A percentile compares a stretch with the other conserved stretches of the same genome.
phyloP scores from a whole-genome alignment of 2,797 vertebrate species.

The Gouania willdenowi region DNA sequence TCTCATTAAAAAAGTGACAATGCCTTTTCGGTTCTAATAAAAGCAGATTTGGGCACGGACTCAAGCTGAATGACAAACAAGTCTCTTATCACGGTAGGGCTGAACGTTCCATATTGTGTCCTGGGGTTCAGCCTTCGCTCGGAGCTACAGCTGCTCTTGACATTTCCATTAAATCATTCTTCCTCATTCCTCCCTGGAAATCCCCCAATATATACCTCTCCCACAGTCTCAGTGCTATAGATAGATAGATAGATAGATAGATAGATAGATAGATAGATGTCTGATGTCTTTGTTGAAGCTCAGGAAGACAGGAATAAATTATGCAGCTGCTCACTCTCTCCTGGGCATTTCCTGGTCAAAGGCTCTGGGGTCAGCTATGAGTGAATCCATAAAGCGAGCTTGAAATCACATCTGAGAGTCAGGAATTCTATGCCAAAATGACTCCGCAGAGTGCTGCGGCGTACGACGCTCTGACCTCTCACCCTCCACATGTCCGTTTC shows the following conservation, averaged over 20 bases:
- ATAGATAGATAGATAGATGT: too few relatives aligned
- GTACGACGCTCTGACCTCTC: conserved; percentile 39
- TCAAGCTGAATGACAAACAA: conserved; percentile 64
- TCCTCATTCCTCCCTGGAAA: too few relatives aligned
- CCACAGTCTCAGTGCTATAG: conserved; percentile 7
- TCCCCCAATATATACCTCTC: conserved; percentile 14
- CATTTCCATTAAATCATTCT: conserved; percentile 67
- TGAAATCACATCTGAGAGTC: conserved; percentile 55
- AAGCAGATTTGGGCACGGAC: conserved; percentile 46
- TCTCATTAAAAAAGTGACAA: conserved; percentile 69
- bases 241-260: neutral
- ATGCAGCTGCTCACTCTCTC: neutral
- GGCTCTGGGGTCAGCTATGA: conserved; percentile 36
- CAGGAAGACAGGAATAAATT: neutral
- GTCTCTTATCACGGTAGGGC: conserved; percentile 38
- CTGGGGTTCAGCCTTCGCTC: conserved; percentile 52
- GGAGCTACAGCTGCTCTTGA: conserved; percentile 63
- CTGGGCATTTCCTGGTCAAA: conserved; percentile 10
- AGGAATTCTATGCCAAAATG: conserved; percentile 28
- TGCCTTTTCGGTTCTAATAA: conserved; percentile 67
- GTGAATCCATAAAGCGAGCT: conserved; percentile 52
- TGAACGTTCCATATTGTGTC: conserved; percentile 44
- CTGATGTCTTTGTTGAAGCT: too few relatives aligned
- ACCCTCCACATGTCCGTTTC: conserved; percentile 39
- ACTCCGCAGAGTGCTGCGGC: neutral